Evolutionary conservation across 1,140 invertebrate genomes (phyloP), one percentile per base, ranked within the genome.

Genomic region (Nephila pilipes): DNA sequence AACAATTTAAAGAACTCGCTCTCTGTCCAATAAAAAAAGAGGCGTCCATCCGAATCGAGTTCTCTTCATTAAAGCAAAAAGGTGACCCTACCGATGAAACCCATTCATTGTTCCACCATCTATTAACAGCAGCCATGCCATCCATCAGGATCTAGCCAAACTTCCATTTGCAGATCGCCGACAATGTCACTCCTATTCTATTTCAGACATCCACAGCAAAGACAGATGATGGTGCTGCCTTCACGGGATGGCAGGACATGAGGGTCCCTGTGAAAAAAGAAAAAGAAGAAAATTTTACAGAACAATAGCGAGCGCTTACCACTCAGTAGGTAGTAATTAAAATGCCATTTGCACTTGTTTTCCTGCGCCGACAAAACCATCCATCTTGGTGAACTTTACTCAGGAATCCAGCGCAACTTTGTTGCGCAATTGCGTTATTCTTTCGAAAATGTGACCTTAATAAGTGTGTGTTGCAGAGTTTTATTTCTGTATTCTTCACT

Each of bases 261-360:
- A 83, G 38, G 14, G 83, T n/a, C 55, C 16, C 55, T 16, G 54
- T 32, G 83, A 29, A 29, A 29, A 38, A 80, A 55, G 65, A 92
- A 25, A 14, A 81, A 69, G 25, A 29, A 57, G 54, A 46, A 81
- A 46, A 36, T 63, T 79, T 46, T 38, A 32, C 32, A 18, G 54
- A 46, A 87, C 83, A 87, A 85, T 85, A 54, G 55, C 29, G 55
- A 57, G 25, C 29, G 29, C 91, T 80, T 80, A 38, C 81, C 91
- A 80, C 80, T 85, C 63, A 54, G 83, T 87, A 69, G 81, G 91
- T 87, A 87, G 91, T 83, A 93, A 93, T 93, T 93, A 93, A 93
- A 93, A 93, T 93, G 69, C 91, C 91, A 93, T 93, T 93, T 93
- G 91, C 91, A 79, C 91, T 93, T 93, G 91, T 93, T 93, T 87